Conservation (phyloP, 1,140 invertebrate genomes). For the Drosophila leontia region DNA sequence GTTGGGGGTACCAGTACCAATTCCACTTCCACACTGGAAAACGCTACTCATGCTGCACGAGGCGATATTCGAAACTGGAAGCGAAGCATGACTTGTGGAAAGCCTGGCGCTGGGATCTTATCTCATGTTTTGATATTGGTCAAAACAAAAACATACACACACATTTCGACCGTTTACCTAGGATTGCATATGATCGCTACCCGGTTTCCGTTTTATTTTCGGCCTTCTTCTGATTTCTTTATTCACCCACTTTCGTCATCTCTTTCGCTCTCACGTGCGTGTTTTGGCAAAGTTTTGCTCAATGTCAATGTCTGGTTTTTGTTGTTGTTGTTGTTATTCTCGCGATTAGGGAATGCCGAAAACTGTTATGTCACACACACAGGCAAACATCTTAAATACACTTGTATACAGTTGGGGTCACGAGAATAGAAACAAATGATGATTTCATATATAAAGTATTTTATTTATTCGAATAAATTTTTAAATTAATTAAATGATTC, state of each 20-base stretch:
- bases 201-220: conserved; percentile 1
- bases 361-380: conserved; percentile 39
- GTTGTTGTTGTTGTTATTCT: conserved; percentile 20
- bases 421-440: neutral
- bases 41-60: conserved; percentile 15
- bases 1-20: neutral
- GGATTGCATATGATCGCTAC: conserved; percentile 33
- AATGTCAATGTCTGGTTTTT: conserved; percentile 69
- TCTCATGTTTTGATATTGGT: conserved; percentile 22
- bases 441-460: no score
- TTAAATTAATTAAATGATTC: neutral
- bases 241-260: conserved; percentile 18
- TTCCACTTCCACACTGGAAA: conserved; percentile 9
- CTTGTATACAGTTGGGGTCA: neutral
- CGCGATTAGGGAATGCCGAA: conserved; percentile 39
- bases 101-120: conserved; percentile 22
- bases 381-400: neutral
- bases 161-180: conserved; percentile 13
- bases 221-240: conserved; percentile 2
- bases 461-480: no score
- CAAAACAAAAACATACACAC: conserved; percentile 21
- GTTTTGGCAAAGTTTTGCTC: conserved; percentile 62
- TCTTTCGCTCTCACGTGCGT: conserved; percentile 55
- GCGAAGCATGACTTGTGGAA: conserved; percentile 46
- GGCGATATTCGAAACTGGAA: conserved; percentile 11